These are phyloP conservation scores for Plagiodera versicolora DNA, from an alignment of 2,888 invertebrate species.

Conservation along the genomic window DNA sequence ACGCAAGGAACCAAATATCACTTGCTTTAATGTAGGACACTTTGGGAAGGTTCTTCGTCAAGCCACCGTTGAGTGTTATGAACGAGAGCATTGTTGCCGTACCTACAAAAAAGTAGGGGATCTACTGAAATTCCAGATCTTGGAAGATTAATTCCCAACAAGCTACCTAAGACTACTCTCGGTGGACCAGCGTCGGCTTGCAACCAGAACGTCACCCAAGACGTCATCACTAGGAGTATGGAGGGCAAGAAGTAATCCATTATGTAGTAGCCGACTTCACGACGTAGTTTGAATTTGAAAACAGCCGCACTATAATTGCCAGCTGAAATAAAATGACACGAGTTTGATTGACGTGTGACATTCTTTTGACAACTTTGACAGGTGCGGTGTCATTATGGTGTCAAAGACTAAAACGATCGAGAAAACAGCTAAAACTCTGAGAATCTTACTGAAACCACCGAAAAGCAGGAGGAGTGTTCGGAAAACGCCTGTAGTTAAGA, in stretches of 20 bases:
- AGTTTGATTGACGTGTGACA: too few relatives aligned
- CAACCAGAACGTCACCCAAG: slow-evolving; percentile 89
- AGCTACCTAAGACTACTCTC: slow-evolving; percentile 73
- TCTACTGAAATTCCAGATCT: too few relatives aligned
- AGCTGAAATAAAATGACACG: slow-evolving; percentile 59
- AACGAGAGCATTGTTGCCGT: slow-evolving; percentile 86
- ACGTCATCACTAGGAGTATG: slow-evolving; percentile 81
- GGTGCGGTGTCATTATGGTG: slow-evolving; percentile 9
- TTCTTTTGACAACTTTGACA: background rate
- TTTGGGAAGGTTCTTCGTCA: slow-evolving; percentile 82
- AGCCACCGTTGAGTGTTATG: slow-evolving; percentile 82
- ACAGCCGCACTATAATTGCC: slow-evolving; percentile 81
- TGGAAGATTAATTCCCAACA: too few relatives aligned
- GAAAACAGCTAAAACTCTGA: slow-evolving; percentile 6
- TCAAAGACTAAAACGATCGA: slow-evolving; percentile 5
- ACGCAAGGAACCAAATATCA: slow-evolving; percentile 87
- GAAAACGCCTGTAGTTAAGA: background rate
- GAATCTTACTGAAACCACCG: slow-evolving; percentile 10
- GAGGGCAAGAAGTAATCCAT: slow-evolving; percentile 89
- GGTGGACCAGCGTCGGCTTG: slow-evolving; percentile 85
- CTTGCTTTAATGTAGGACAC: slow-evolving; percentile 89
- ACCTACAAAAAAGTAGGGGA: slow-evolving; percentile 58
- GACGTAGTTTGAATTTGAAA: slow-evolving; percentile 75
- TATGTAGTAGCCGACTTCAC: slow-evolving; percentile 84
- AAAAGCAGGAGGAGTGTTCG: slow-evolving; percentile 3